phyloP scores from a whole-genome alignment of 2,113 vertebrate species.

The Epinephelus fuscoguttatus region DNA sequence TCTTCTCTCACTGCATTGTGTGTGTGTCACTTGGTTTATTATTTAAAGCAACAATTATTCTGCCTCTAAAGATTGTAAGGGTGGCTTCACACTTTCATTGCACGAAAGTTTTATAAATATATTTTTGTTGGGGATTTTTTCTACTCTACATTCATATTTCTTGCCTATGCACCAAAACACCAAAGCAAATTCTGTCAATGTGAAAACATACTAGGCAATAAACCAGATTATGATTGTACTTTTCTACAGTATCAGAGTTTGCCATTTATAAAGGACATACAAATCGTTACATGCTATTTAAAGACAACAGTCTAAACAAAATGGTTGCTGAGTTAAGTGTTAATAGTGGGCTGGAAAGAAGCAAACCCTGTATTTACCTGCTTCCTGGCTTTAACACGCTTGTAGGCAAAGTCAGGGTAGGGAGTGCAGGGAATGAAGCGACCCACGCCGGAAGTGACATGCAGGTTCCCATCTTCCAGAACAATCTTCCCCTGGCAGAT shows the following conservation, averaged over 20 bases:
- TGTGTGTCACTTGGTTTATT: background rate
- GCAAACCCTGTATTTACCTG: constrained; percentile 84
- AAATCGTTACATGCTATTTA: background rate
- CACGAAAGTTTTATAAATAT: no score
- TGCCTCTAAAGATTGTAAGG: no score
- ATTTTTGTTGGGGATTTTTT: no score
- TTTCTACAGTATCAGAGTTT: no score
- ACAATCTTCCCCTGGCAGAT: constrained; percentile 98
- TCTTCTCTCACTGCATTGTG: background rate
- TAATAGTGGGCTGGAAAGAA: background rate
- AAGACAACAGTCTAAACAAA: background rate
- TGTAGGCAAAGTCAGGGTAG: constrained; percentile 96
- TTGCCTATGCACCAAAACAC: no score
- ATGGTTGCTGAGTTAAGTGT: background rate
- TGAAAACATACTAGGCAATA: no score
- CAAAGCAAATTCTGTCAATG: no score
- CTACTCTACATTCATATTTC: no score
- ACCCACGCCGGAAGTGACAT: constrained; percentile 90
- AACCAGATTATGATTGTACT: no score
- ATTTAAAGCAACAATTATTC: background rate
- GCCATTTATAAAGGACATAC: background rate
- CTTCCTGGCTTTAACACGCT: constrained; percentile 96
- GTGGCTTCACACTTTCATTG: background rate
- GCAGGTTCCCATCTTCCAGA: constrained; percentile 94
- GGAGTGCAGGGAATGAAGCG: constrained; percentile 94